These are phyloP conservation scores for Macrophya annulata DNA, from an alignment of 2,888 invertebrate species.

Conservation along the genomic window DNA sequence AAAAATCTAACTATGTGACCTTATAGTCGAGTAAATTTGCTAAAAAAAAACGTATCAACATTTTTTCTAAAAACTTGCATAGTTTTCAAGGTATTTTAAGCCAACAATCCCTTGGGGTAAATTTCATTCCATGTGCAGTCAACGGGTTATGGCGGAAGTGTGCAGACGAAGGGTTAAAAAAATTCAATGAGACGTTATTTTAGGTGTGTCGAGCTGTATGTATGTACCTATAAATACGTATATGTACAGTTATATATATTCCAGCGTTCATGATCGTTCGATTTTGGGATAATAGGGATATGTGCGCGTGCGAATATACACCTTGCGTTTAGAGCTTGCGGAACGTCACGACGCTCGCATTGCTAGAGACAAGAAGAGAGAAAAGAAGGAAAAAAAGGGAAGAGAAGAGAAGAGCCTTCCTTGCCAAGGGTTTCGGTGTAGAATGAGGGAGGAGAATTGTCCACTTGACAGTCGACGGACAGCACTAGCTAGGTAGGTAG, in stretches of 20 bases:
- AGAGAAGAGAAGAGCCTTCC: not conserved
- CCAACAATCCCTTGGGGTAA: too few relatives aligned
- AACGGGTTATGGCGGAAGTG: too few relatives aligned
- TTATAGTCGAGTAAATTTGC: too few relatives aligned
- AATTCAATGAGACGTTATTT: not conserved
- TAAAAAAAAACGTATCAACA: too few relatives aligned
- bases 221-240: too few relatives aligned
- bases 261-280: not conserved
- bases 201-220: not conserved
- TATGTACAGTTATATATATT: not conserved
- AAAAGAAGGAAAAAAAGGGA: not conserved
- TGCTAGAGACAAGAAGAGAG: not conserved
- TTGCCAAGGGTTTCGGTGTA: slow-evolving; percentile 19
- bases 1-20: too few relatives aligned
- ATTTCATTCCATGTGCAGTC: too few relatives aligned
- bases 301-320: not conserved
- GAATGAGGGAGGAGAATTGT: slow-evolving; percentile 62
- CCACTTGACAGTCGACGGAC: slow-evolving; percentile 68
- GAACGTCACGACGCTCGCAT: not conserved
- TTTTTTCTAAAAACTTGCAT: too few relatives aligned
- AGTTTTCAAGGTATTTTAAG: too few relatives aligned
- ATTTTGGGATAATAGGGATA: not conserved
- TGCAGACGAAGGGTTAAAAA: not conserved
- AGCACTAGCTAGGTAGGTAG: slow-evolving; percentile 59
- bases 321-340: not conserved